These are phyloP conservation scores for Halcyon leucocephala DNA, from an alignment of 2,797 vertebrate genomes.

Conservation along the genomic window DNA sequence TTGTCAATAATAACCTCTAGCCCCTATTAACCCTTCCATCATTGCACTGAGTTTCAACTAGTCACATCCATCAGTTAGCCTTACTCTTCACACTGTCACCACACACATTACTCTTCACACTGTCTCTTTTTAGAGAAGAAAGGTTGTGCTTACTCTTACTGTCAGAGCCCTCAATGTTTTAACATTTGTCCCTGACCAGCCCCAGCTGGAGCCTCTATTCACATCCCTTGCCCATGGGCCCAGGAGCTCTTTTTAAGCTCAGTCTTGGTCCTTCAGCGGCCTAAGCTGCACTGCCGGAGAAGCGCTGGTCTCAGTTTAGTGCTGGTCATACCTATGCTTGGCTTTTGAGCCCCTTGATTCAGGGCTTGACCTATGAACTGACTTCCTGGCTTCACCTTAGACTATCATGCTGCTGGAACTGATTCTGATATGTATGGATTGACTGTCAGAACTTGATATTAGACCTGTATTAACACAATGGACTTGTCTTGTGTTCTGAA, in stretches of 20 bases:
- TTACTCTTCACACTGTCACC: background rate
- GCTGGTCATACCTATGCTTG: background rate
- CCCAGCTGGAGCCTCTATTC: background rate
- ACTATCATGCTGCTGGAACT: background rate
- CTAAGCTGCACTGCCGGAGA: accelerated
- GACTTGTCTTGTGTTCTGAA: background rate
- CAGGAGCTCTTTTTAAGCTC: background rate
- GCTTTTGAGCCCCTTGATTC: background rate
- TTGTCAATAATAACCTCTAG: background rate
- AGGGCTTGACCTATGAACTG: background rate
- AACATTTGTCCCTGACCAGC: background rate
- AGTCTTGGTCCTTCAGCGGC: background rate
- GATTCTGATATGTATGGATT: background rate
- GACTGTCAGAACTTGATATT: background rate
- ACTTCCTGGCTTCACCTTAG: background rate
- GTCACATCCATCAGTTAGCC: background rate
- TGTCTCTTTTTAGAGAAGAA: background rate
- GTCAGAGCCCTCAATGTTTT: background rate
- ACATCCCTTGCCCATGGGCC: background rate
- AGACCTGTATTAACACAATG: background rate
- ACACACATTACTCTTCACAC: background rate
- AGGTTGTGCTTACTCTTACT: background rate
- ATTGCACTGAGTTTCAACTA: background rate
- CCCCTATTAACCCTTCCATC: background rate
- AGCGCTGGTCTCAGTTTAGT: no score